Conservation (phyloP, 1,140 invertebrate genomes). For the Geopemphigus sp. region DNA sequence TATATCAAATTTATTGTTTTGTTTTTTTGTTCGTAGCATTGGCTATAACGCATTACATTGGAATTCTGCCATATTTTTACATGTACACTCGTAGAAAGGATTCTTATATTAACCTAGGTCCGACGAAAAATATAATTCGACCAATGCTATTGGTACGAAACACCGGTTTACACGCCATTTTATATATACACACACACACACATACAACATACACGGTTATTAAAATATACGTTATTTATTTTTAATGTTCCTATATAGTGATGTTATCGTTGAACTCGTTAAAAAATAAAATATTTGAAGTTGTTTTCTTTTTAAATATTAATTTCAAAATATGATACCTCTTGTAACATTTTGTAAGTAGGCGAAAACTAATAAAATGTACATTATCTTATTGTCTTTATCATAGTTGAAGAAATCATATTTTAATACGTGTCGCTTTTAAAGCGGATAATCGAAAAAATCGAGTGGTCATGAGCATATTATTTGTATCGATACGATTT, state of each 20-base stretch:
- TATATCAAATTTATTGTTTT: not conserved
- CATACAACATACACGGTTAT: not conserved
- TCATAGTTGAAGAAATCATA: too few species aligned
- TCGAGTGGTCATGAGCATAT: too few species aligned
- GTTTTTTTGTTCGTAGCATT: not conserved
- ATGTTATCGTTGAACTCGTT: not conserved
- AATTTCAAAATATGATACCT: not conserved
- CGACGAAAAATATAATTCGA: not conserved
- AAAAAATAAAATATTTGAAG: not conserved
- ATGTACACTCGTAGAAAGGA: not conserved
- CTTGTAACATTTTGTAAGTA: not conserved
- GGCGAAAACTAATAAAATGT: too few species aligned
- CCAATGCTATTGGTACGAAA: not conserved
- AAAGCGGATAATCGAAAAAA: too few species aligned
- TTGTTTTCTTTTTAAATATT: not conserved
- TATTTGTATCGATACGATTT: too few species aligned
- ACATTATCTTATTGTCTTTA: too few species aligned
- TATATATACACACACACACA: not conserved
- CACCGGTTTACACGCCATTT: constrained; percentile 6
- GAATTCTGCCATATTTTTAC: constrained; percentile 13
- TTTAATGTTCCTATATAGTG: too few species aligned
- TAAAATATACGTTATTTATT: too few species aligned
- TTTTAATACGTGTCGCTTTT: too few species aligned
- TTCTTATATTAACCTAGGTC: not conserved
- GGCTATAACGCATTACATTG: not conserved